phyloP scores from a whole-genome alignment of 1,140 invertebrate species.

The Delia radicum region DNA sequence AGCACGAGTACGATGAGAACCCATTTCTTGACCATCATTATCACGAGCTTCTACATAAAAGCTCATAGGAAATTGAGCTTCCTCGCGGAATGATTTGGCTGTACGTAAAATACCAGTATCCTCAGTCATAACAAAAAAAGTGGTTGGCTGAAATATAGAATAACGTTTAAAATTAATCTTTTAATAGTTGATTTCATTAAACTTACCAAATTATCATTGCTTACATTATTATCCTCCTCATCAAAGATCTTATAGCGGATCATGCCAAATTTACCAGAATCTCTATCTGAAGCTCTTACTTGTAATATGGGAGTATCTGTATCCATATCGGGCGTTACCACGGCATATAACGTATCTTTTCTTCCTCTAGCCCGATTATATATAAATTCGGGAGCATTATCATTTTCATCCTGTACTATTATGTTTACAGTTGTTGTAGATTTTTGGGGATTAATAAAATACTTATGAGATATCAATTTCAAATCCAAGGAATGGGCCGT shows the following conservation, averaged over 20 bases:
- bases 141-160: slow-evolving; percentile 39
- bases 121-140: slow-evolving; percentile 72
- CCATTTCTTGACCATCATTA: slow-evolving; percentile 45
- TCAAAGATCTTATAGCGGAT: slow-evolving; percentile 65
- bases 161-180: background rate
- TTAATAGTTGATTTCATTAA: background rate
- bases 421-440: slow-evolving; percentile 76
- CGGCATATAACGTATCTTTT: slow-evolving; percentile 67
- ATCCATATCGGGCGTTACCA: slow-evolving; percentile 69
- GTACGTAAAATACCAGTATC: slow-evolving; percentile 74
- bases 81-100: slow-evolving; percentile 69
- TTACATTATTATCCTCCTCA: slow-evolving; percentile 58
- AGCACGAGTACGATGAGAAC: slow-evolving; percentile 45
- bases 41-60: slow-evolving; percentile 67
- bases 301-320: slow-evolving; percentile 74
- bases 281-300: slow-evolving; percentile 74
- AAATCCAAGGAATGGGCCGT: slow-evolving; percentile 75
- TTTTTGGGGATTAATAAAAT: slow-evolving; percentile 72
- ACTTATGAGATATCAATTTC: slow-evolving; percentile 72
- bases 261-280: slow-evolving; percentile 77
- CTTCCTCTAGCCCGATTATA: slow-evolving; percentile 61
- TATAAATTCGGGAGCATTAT: slow-evolving; percentile 80
- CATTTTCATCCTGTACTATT: slow-evolving; percentile 82
- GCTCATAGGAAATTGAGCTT: slow-evolving; percentile 68
- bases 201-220: slow-evolving; percentile 54